Evolutionary conservation across 2,888 invertebrate genomes (phyloP).

Genomic region (Cephus sareptanus): DNA sequence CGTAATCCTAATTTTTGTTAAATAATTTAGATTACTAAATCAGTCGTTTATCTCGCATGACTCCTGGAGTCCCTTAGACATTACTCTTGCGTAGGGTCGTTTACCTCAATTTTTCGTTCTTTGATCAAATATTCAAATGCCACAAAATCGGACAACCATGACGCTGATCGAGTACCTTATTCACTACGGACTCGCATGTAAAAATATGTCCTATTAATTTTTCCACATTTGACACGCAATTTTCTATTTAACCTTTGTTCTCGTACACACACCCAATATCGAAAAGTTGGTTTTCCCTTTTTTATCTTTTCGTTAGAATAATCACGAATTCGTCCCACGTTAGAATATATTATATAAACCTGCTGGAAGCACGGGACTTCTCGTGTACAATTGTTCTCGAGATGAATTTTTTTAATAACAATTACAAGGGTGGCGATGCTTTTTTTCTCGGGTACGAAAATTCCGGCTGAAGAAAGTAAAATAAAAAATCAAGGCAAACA

Average conservation of each 20-base stretch:
- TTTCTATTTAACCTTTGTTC: too few relatives aligned
- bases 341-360: too few relatives aligned
- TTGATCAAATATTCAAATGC: slow-evolving; percentile 19
- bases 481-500: slow-evolving; percentile 8
- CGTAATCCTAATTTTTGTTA: too few relatives aligned
- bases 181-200: slow-evolving; percentile 22
- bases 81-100: neutral
- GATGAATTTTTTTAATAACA: too few relatives aligned
- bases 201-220: slow-evolving; percentile 25
- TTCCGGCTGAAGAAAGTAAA: slow-evolving; percentile 1
- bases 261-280: too few relatives aligned
- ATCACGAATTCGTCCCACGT: too few relatives aligned
- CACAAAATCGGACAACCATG: slow-evolving; percentile 11
- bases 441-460: too few relatives aligned
- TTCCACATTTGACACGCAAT: neutral
- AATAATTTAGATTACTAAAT: neutral
- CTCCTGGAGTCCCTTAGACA: neutral
- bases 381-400: too few relatives aligned
- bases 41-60: neutral
- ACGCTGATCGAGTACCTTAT: slow-evolving; percentile 22
- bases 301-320: too few relatives aligned
- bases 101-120: slow-evolving; percentile 13
- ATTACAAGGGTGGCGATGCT: too few relatives aligned
- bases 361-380: too few relatives aligned
- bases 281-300: too few relatives aligned